Conservation (phyloP, 2,113 vertebrate genomes). For the Brachypteracias leptosomus region DNA sequence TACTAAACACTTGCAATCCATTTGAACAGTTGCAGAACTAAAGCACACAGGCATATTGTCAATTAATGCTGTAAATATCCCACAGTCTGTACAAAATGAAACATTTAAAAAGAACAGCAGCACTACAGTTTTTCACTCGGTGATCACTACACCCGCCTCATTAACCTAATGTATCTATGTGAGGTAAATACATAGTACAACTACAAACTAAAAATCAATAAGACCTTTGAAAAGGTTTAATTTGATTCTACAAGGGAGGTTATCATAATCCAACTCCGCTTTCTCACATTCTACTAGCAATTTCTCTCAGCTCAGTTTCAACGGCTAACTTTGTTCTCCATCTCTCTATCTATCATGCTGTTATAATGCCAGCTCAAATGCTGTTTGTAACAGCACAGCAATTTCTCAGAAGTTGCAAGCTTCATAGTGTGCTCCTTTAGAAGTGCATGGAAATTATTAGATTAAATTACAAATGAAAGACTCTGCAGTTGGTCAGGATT, state of each 20-base stretch:
- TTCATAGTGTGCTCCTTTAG: conserved; percentile 50
- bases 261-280: conserved; percentile 50
- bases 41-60: conserved; percentile 52
- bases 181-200: conserved; percentile 52
- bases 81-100: conserved; percentile 44
- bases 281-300: conserved; percentile 22
- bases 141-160: conserved; percentile 16
- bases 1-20: conserved; percentile 39
- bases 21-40: conserved; percentile 48
- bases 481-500: conserved; percentile 56
- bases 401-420: conserved; percentile 65
- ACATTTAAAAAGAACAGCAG: conserved; percentile 44
- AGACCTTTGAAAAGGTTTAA: conserved; percentile 51
- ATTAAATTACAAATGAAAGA: conserved; percentile 75
- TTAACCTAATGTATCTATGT: conserved; percentile 21
- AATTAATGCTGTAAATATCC: conserved; percentile 66
- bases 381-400: conserved; percentile 57
- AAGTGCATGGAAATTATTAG: conserved; percentile 75
- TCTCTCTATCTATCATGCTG: conserved; percentile 44
- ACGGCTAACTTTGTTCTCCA: conserved; percentile 54
- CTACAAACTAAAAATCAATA: conserved; percentile 48
- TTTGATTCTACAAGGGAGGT: conserved; percentile 57
- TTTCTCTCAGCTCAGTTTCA: conserved; percentile 46
- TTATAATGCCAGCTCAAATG: conserved; percentile 70
- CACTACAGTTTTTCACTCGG: conserved; percentile 29